Evolutionary conservation across 2,113 vertebrate species (phyloP).

Genomic region (Elaphurus davidianus): DNA sequence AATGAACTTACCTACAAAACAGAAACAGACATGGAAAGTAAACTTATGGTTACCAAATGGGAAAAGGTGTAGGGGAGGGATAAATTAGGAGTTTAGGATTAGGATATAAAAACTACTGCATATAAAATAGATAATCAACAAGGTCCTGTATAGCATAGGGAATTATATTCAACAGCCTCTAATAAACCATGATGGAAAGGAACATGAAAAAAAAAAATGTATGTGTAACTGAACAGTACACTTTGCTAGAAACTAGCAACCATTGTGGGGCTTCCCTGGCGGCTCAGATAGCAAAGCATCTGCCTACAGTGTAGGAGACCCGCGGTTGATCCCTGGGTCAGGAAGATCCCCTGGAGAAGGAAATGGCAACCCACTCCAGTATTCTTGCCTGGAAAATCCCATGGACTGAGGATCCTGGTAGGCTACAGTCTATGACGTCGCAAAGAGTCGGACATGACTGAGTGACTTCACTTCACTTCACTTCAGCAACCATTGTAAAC

Average conservation of each 20-base stretch:
- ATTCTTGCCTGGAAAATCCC: too few relatives aligned
- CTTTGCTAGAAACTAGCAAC: not conserved
- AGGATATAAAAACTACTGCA: not conserved
- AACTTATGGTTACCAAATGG: not conserved
- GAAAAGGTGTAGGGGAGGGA: not conserved
- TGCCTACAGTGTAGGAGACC: too few relatives aligned
- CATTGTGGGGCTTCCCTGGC: not conserved
- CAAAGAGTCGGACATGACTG: too few relatives aligned
- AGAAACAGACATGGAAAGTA: not conserved
- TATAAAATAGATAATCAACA: not conserved
- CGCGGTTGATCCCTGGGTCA: too few relatives aligned
- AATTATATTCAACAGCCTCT: not conserved
- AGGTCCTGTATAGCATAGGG: not conserved
- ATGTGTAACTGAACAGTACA: not conserved
- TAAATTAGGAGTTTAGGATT: not conserved
- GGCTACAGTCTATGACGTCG: too few relatives aligned
- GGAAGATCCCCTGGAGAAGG: too few relatives aligned
- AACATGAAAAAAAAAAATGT: not conserved
- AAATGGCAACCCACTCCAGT: too few relatives aligned
- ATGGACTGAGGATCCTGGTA: too few relatives aligned
- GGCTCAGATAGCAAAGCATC: too few relatives aligned
- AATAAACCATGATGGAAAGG: not conserved
- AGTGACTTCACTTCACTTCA: too few relatives aligned
- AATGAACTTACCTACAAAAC: not conserved
- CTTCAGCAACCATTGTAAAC: not conserved